Percentiles rank a stretch among this genome's conserved stretches.
Evolutionary conservation across 2,113 vertebrate genomes (phyloP).

Genomic region (Ceyx margarethae): DNA sequence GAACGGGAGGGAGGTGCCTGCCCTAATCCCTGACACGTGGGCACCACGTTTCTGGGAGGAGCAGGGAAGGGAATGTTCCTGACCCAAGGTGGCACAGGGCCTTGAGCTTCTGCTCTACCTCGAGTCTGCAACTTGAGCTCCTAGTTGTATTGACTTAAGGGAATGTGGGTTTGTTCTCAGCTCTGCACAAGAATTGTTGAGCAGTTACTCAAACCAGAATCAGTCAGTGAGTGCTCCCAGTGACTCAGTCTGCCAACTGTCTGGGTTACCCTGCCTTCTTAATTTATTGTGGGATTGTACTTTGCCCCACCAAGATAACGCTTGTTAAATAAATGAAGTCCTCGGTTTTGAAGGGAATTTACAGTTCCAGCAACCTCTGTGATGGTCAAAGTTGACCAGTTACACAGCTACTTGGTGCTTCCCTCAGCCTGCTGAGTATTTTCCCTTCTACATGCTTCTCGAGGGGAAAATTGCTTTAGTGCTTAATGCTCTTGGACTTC

Average conservation of each 20-base stretch:
- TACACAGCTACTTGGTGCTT: accelerated
- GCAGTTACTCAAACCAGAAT: not conserved
- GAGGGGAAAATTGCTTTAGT: not conserved
- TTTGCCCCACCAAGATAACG: not conserved
- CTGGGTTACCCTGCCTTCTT: not conserved
- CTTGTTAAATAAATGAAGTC: not conserved
- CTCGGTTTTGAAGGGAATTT: not conserved
- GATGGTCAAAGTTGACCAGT: not conserved
- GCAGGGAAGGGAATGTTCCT: not conserved
- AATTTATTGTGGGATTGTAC: not conserved
- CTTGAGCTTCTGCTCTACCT: not conserved
- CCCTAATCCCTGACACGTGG: not conserved
- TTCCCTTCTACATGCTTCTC: not conserved
- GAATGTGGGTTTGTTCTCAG: not conserved
- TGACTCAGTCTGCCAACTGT: not conserved
- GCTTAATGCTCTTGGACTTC: not conserved
- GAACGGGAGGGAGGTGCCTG: not conserved
- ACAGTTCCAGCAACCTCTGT: not conserved
- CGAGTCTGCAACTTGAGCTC: not conserved
- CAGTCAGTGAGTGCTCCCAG: not conserved
- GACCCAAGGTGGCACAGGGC: not conserved
- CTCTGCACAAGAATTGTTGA: not conserved
- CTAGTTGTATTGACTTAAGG: not conserved
- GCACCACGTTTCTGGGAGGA: not conserved
- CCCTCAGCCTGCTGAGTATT: not conserved